A percentile compares a stretch with the other conserved stretches of the same genome.
These are phyloP conservation scores for Noctua fimbriata DNA, from an alignment of 2,888 invertebrate genomes.

Conservation along the genomic window DNA sequence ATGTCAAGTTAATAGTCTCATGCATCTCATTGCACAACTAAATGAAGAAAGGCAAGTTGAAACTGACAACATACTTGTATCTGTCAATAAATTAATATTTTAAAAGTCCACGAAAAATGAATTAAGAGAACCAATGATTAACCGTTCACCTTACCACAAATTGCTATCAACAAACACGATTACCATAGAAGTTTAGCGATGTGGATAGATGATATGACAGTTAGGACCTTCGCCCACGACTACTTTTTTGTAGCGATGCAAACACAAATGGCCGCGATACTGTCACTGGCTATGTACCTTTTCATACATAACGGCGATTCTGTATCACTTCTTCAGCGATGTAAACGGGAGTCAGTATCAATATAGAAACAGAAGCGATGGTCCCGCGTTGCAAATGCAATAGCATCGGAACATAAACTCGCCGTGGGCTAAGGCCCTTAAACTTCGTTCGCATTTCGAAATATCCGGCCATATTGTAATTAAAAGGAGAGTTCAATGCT, in stretches of 20 bases:
- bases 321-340: not conserved
- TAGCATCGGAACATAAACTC: not conserved
- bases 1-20: slow-evolving; percentile 39
- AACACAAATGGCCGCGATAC: not conserved
- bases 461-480: slow-evolving; percentile 69
- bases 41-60: slow-evolving; percentile 50
- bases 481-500: slow-evolving; percentile 70
- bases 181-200: slow-evolving; percentile 62
- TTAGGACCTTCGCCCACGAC: slow-evolving; percentile 1
- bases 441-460: slow-evolving; percentile 57
- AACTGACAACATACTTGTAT: slow-evolving; percentile 31
- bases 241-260: not conserved
- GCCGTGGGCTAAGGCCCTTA: slow-evolving; percentile 5
- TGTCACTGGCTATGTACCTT: not conserved
- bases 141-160: slow-evolving; percentile 62
- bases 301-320: not conserved
- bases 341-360: not conserved
- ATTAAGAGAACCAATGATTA: slow-evolving; percentile 58
- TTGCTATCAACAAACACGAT: slow-evolving; percentile 55
- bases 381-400: not conserved
- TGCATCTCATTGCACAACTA: slow-evolving; percentile 50
- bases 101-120: slow-evolving; percentile 52
- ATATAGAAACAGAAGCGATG: not conserved
- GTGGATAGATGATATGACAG: slow-evolving; percentile 46
- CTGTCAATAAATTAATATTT: slow-evolving; percentile 54